Conservation (phyloP, 2,888 invertebrate species). For the Eustalomyia histrio region DNA sequence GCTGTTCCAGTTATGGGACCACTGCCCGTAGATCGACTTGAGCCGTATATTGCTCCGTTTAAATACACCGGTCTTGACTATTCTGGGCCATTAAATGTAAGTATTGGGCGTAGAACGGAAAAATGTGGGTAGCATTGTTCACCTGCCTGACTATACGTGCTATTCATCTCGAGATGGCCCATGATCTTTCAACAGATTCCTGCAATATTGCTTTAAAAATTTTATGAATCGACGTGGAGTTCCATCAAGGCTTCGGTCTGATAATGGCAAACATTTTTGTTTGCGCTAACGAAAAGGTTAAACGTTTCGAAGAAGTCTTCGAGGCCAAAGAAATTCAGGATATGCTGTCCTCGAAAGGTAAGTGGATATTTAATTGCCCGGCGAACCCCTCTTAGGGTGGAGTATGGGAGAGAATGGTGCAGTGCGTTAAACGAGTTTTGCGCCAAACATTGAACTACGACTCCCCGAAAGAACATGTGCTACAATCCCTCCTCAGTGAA, state of each 20-base stretch:
- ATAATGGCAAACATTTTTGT: slow-evolving; percentile 60
- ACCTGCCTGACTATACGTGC: slow-evolving; percentile 62
- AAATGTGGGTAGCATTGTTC: slow-evolving; percentile 64
- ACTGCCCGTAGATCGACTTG: slow-evolving; percentile 33
- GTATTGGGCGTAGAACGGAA: slow-evolving; percentile 36
- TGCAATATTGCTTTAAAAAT: slow-evolving; percentile 55
- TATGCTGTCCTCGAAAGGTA: slow-evolving; percentile 29
- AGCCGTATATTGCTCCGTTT: slow-evolving; percentile 27
- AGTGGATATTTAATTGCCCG: slow-evolving; percentile 65
- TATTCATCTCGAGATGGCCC: slow-evolving; percentile 45
- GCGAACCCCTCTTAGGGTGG: slow-evolving; percentile 55
- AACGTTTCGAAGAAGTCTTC: slow-evolving; percentile 38
- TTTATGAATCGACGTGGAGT: slow-evolving; percentile 65
- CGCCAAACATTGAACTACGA: slow-evolving; percentile 53
- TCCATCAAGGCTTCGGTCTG: too few species aligned
- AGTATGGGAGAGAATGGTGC: slow-evolving; percentile 59
- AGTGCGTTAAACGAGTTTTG: slow-evolving; percentile 56
- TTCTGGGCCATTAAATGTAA: slow-evolving; percentile 50
- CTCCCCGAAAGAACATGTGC: slow-evolving; percentile 56
- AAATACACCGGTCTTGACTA: slow-evolving; percentile 46
- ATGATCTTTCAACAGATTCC: slow-evolving; percentile 48
- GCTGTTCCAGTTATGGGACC: slow-evolving; percentile 63
- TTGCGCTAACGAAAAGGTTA: slow-evolving; percentile 44
- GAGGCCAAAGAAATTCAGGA: slow-evolving; percentile 16
- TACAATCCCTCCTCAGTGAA: slow-evolving; percentile 57